Evolutionary conservation across 2,797 vertebrate species (phyloP).

Genomic region (Tokudaia muenninki): DNA sequence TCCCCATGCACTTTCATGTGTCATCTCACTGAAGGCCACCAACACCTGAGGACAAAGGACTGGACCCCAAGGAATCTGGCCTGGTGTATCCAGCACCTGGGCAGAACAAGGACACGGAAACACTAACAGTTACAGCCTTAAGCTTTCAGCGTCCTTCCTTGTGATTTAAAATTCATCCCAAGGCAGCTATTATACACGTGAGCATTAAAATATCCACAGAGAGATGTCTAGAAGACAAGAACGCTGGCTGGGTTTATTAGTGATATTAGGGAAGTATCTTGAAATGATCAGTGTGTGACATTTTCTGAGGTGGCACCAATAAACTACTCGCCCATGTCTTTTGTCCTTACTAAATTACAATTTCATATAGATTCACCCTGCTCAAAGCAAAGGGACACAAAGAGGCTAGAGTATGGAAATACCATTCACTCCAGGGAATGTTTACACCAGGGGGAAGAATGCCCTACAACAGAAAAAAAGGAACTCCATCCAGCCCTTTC

Average conservation of each 20-base stretch:
- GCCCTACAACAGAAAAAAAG: neutral
- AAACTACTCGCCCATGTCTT: neutral
- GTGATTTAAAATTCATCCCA: constrained; percentile 20
- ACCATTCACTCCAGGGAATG: neutral
- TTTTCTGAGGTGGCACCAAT: constrained; percentile 37
- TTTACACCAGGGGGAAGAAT: neutral
- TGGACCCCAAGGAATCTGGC: neutral
- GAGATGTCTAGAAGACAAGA: neutral
- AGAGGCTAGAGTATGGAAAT: neutral
- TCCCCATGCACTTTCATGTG: neutral
- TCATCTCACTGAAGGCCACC: neutral
- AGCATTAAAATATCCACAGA: constrained; percentile 15
- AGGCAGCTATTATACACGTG: neutral
- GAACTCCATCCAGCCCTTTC: neutral
- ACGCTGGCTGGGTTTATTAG: neutral
- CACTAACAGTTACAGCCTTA: neutral
- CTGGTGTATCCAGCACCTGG: neutral
- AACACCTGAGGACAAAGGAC: neutral
- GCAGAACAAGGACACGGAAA: neutral
- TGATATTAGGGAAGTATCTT: neutral
- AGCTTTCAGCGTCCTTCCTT: neutral
- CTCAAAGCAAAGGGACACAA: constrained; percentile 17
- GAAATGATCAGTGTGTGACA: neutral
- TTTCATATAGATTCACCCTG: neutral
- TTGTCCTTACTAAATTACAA: neutral